These are phyloP conservation scores for Sipunculus nudus DNA, from an alignment of 2,888 invertebrate genomes.

Conservation along the genomic window DNA sequence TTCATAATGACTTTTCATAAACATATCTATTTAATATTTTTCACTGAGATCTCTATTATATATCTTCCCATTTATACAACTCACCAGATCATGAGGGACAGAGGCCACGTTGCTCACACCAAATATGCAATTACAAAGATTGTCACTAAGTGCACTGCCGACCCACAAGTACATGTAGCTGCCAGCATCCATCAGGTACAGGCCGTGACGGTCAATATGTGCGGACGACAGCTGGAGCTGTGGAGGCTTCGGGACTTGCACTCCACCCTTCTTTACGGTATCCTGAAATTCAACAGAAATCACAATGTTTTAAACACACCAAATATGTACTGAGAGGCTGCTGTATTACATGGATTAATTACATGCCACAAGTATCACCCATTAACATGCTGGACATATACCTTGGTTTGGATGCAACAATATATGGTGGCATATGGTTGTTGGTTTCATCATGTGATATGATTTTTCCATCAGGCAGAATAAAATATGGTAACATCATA, in stretches of 20 bases:
- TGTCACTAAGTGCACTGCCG: constrained; percentile 79
- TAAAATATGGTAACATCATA: too few relatives aligned
- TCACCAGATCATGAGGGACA: constrained; percentile 50
- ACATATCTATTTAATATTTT: too few relatives aligned
- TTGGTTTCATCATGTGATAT: too few relatives aligned
- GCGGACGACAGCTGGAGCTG: constrained; percentile 85
- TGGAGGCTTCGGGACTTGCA: constrained; percentile 72
- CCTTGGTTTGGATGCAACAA: too few relatives aligned
- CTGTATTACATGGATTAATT: too few relatives aligned
- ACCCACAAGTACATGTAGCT: constrained; percentile 84
- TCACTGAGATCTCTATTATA: too few relatives aligned
- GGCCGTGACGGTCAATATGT: constrained; percentile 79
- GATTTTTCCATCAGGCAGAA: too few relatives aligned
- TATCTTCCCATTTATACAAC: too few relatives aligned
- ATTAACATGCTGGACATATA: too few relatives aligned
- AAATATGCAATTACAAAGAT: constrained; percentile 80
- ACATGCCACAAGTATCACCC: too few relatives aligned
- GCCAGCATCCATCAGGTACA: constrained; percentile 90
- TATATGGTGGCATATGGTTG: too few relatives aligned
- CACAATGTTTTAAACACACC: background rate
- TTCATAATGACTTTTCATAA: too few relatives aligned
- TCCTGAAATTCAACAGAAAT: constrained; percentile 47
- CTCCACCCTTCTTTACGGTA: constrained; percentile 57
- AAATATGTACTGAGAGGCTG: background rate
- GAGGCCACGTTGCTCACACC: constrained; percentile 70